phyloP scores from a whole-genome alignment of 2,888 invertebrate species.

The Eudasyphora cyanicolor region DNA sequence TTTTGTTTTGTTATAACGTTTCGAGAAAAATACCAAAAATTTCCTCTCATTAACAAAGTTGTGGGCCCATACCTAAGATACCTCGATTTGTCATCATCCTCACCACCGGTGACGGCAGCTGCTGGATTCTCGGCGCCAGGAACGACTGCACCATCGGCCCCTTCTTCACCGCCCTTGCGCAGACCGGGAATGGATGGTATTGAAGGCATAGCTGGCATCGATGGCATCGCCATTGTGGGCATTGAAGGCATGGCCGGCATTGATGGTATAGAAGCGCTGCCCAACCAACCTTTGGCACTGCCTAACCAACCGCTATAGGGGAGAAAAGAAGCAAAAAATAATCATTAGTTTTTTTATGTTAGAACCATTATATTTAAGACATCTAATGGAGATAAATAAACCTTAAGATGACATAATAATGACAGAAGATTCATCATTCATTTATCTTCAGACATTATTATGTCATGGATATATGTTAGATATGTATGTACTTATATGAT shows the following conservation, averaged over 20 bases:
- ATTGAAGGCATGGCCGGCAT: slow-evolving; percentile 80
- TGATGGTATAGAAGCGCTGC: slow-evolving; percentile 81
- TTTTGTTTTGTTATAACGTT: slow-evolving; percentile 21
- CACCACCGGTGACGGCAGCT: slow-evolving; percentile 78
- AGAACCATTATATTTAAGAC: too few species aligned
- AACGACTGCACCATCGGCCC: slow-evolving; percentile 77
- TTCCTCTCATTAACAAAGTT: slow-evolving; percentile 80
- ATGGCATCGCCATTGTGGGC: slow-evolving; percentile 79
- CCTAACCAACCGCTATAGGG: slow-evolving; percentile 87
- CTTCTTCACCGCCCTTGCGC: slow-evolving; percentile 84
- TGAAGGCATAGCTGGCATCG: slow-evolving; percentile 79
- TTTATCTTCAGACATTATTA: too few species aligned
- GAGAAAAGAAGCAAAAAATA: slow-evolving; percentile 15
- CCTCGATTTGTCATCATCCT: slow-evolving; percentile 94
- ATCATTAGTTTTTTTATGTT: too few species aligned
- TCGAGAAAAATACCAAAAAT: slow-evolving; percentile 73
- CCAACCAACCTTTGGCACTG: slow-evolving; percentile 93
- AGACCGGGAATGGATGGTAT: slow-evolving; percentile 85
- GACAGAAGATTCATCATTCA: too few species aligned
- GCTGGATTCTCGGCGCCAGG: slow-evolving; percentile 69
- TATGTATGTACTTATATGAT: too few species aligned
- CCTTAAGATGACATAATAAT: too few species aligned
- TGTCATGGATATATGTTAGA: too few species aligned
- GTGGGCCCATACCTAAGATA: slow-evolving; percentile 86
- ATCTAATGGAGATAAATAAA: too few species aligned